Percentiles rank a stretch among this genome's conserved stretches.
phyloP scores from a whole-genome alignment of 2,113 vertebrate species.

The Chlorocebus sabaeus region DNA sequence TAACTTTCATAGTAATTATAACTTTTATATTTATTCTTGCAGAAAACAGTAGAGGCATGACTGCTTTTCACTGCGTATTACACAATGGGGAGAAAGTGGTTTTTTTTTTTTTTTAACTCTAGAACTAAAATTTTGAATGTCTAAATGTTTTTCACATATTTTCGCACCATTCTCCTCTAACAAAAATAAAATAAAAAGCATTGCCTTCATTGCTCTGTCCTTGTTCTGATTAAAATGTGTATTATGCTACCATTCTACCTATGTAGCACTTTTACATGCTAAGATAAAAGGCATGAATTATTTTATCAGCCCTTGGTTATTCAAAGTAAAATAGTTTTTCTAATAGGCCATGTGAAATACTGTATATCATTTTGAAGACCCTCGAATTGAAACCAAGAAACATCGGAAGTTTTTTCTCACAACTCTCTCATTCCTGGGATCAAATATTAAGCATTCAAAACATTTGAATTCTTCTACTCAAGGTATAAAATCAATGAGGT shows the following conservation, averaged over 20 bases:
- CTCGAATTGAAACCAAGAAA: background rate
- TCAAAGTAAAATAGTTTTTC: background rate
- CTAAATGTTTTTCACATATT: constrained; percentile 13
- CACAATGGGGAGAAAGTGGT: background rate
- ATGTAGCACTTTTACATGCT: background rate
- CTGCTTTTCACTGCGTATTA: background rate
- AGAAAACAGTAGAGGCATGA: background rate
- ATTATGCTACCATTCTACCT: background rate
- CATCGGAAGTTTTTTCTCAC: background rate
- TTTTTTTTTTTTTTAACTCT: background rate
- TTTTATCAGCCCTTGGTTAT: background rate
- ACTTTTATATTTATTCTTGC: background rate
- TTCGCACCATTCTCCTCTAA: background rate
- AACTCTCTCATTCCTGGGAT: background rate
- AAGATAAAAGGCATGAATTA: background rate
- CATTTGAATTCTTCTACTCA: background rate
- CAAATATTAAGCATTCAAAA: background rate
- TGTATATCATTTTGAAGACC: background rate
- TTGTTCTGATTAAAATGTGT: background rate
- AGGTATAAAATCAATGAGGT: background rate
- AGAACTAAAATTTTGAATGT: background rate
- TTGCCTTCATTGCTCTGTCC: background rate
- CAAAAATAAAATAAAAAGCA: background rate
- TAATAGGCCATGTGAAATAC: background rate
- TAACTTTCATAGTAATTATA: background rate